phyloP scores from a whole-genome alignment of 1,140 invertebrate genomes.

The Euwallacea fornicatus region DNA sequence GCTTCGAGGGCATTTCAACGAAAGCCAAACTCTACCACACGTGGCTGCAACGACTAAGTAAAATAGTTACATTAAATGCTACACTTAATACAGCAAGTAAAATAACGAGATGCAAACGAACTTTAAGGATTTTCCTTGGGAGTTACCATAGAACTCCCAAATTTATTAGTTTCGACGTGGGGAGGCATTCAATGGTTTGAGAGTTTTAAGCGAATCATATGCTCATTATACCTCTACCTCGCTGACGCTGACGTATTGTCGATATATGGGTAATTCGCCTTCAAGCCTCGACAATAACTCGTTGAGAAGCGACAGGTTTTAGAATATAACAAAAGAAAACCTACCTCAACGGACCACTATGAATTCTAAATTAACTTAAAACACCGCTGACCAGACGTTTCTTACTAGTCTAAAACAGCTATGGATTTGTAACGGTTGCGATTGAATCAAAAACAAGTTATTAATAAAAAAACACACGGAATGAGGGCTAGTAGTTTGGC shows the following conservation, averaged over 20 bases:
- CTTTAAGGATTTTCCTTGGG: too few relatives aligned
- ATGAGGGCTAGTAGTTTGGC: too few relatives aligned
- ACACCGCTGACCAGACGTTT: slow-evolving; percentile 20
- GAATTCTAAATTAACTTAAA: slow-evolving; percentile 1
- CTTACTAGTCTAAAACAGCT: not conserved
- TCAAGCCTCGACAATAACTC: not conserved
- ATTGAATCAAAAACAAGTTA: slow-evolving; percentile 6
- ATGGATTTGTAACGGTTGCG: slow-evolving; percentile 19
- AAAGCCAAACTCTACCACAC: not conserved
- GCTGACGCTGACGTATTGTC: too few relatives aligned
- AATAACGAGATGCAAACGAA: slow-evolving; percentile 8
- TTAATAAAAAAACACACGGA: not conserved
- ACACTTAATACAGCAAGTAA: slow-evolving; percentile 37
- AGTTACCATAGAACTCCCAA: slow-evolving; percentile 15
- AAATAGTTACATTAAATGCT: slow-evolving; percentile 33
- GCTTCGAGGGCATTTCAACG: not conserved
- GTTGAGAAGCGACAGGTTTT: not conserved
- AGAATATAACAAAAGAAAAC: not conserved
- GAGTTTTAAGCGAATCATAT: too few relatives aligned
- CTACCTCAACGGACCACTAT: slow-evolving; percentile 5
- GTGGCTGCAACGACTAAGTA: slow-evolving; percentile 21
- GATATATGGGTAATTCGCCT: too few relatives aligned
- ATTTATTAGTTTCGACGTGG: not conserved
- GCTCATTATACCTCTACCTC: too few relatives aligned
- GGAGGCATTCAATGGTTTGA: not conserved